Evolutionary conservation across 2,888 invertebrate genomes (phyloP), one percentile per base, ranked within the genome.

Genomic region (Parnassius smintheus): DNA sequence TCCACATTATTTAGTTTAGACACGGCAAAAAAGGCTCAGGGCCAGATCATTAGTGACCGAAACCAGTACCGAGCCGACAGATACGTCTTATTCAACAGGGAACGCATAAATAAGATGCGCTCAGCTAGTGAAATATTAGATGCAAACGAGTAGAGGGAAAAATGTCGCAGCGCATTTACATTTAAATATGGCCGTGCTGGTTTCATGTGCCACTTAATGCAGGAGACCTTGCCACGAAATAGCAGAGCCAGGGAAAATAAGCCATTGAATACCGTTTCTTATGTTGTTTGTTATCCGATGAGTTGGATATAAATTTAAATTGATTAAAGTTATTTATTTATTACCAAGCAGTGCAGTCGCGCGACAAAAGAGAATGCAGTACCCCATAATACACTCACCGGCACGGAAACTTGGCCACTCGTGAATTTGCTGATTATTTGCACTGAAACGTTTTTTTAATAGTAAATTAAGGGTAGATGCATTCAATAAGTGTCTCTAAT

Each of bases 31-130:
- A 89, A 84, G 86, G 83, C 71, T 51, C 72, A 66, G 69, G 72
- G 70, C 70, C 78, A 81, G 81, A 84, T 90, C 90, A 90, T 90
- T 90, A 91, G 88, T 71, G 85, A 77, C 80, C 82, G 70, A 82
- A 83, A 80, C 82, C 80, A 70, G 76, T 74, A 75, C 68, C 68
- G 66, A 72, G 72, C 71, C 74, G 86, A 88, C 85, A 83, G 85
- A 80, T 83, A 89, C 82, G 77, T 82, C 83, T 91, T 84, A 88
- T 82, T 91, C 90, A 82, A 74, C 75, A 67, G 72, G 66, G 68
- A 66, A 72, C 71, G 78, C 74, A 89, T 86, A 86, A 88, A 88
- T 81, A 86, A 86, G 87, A 88, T 81, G 83, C 78, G 73, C 76
- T 70, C 67, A 13, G 71, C 77, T 76, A 78, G 81, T 83, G 81